A percentile compares a stretch with the other conserved stretches of the same genome.
Evolutionary conservation across 30 jellyfish, hydroid and myxozoan species (phyloP).

Genomic region (Mastigias papua): DNA sequence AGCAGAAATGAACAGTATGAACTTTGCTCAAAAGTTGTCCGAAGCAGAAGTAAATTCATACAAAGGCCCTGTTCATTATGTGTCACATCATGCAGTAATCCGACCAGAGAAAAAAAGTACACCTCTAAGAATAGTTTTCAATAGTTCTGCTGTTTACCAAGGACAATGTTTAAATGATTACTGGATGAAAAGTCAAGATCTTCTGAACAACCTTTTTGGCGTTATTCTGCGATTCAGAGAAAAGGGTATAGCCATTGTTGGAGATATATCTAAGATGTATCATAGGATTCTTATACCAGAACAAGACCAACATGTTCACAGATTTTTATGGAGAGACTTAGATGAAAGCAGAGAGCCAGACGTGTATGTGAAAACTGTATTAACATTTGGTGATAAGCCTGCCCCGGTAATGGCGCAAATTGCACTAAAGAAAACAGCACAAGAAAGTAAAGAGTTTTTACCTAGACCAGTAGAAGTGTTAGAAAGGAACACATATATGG

Average conservation of each 20-base stretch:
- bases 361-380: slow-evolving; percentile 56
- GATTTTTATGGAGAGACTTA: slow-evolving; percentile 66
- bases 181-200: slow-evolving; percentile 81
- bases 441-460: slow-evolving; percentile 1
- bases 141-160: slow-evolving; percentile 51
- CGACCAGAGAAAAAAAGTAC: slow-evolving; percentile 54
- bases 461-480: slow-evolving; percentile 62
- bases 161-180: slow-evolving; percentile 71
- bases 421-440: slow-evolving; percentile 63
- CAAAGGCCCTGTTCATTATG: slow-evolving; percentile 71
- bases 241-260: slow-evolving; percentile 49
- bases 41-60: slow-evolving; percentile 44
- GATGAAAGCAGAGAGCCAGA: slow-evolving; percentile 57
- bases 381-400: slow-evolving; percentile 74
- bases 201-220: slow-evolving; percentile 67
- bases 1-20: slow-evolving; percentile 56
- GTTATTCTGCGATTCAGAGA: slow-evolving; percentile 69
- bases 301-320: slow-evolving; percentile 69
- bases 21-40: slow-evolving; percentile 45
- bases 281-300: slow-evolving; percentile 49
- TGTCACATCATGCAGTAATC: slow-evolving; percentile 68
- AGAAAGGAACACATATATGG: slow-evolving; percentile 62
- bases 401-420: slow-evolving; percentile 71
- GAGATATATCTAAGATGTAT: slow-evolving; percentile 69
- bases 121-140: slow-evolving; percentile 74